Conservation (phyloP, 2,797 vertebrate genomes). For the Sebastes taczanowskii region DNA sequence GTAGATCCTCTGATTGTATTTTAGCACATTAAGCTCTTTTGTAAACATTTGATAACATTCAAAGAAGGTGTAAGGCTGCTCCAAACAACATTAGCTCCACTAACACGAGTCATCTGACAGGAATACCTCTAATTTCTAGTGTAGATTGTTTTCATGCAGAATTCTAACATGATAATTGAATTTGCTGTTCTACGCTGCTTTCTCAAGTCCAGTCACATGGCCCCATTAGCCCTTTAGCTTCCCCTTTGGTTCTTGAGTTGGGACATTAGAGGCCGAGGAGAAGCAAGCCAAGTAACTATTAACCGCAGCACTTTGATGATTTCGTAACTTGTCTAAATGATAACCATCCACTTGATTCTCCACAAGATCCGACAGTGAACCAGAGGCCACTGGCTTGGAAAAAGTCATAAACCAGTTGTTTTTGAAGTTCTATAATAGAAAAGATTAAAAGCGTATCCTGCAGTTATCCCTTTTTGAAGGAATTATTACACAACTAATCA, state of each 20-base stretch:
- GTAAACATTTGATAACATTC: conserved; percentile 86
- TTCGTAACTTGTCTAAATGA: conserved; percentile 73
- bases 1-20: conserved; percentile 74
- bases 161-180: conserved; percentile 86
- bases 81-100: conserved; percentile 75
- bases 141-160: conserved; percentile 89
- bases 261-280: conserved; percentile 55
- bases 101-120: conserved; percentile 86
- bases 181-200: conserved; percentile 81
- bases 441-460: background rate
- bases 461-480: background rate
- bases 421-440: background rate
- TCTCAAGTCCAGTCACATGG: conserved; percentile 84
- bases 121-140: conserved; percentile 84
- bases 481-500: background rate
- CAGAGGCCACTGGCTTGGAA: conserved; percentile 23
- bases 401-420: conserved; percentile 2
- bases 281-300: conserved; percentile 69
- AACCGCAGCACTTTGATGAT: conserved; percentile 77
- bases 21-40: conserved; percentile 81
- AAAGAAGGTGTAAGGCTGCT: conserved; percentile 75
- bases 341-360: conserved; percentile 61
- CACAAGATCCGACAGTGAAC: conserved; percentile 40
- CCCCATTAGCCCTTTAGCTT: conserved; percentile 72
- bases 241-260: conserved; percentile 67